Evolutionary conservation across 2,888 invertebrate species (phyloP), one percentile per base, ranked within the genome.

Genomic region (Andrena dorsata): DNA sequence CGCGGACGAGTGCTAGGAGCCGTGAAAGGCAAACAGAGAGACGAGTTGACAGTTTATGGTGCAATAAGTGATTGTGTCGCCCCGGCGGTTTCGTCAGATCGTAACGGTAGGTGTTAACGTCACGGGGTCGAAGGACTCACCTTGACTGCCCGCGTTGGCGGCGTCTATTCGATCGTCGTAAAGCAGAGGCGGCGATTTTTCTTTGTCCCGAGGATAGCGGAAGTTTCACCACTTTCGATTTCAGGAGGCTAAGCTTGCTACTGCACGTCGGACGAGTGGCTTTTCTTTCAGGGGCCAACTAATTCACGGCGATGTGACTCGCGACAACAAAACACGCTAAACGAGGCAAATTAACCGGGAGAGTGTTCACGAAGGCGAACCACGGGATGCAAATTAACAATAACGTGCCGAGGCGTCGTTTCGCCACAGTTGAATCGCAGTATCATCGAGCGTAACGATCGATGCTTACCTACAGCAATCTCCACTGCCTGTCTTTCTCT

Each of bases 381-480:
- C 41, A 61, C 26, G 26, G 16, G 71, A 77, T 61, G 51, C 49
- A 71, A 65, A 70, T 80, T 77, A 26, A 53, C 20, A 56, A 66
- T 80, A 76, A 76, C 56, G 26, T 49, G 66, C 23, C 58, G 56
- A 32, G 20, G 63, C 70, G 69, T n/a, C 70, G 65, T 84, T 69
- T 58, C 76, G 74, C 69, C 76, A 53, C 56, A 70, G 63, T 76
- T 58, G 77, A 83, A 69, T 83, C 77, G 83, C 83, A 75, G 32
- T 72, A 83, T 83, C 84, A 83, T 84, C 75, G 83, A 74, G 47
- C 70, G 73, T 83, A 83, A 84, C 83, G 83, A 83, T 72, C 76
- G 65, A 76, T 71, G 65, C 70, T 76, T 58, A 41, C 70, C 73
- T 58, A 41, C 58, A 73, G 63, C 78, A 69, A 82, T 79, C 66